Evolutionary conservation across 1,140 invertebrate genomes (phyloP).

Genomic region (Chionoecetes opilio): DNA sequence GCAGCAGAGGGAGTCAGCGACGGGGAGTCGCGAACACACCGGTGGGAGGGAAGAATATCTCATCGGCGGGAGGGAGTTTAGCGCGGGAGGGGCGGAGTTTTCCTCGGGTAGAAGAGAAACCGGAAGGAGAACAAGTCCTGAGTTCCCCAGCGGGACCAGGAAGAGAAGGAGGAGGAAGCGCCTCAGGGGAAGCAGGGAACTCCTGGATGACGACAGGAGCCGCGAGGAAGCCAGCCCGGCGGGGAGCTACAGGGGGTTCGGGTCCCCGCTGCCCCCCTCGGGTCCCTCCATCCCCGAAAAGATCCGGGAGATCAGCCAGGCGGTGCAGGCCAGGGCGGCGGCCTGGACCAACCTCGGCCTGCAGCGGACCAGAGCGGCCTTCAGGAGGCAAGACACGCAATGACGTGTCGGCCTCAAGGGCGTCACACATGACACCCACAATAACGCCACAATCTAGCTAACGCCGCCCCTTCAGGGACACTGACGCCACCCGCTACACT

Average conservation of each 20-base stretch:
- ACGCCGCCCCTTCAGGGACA: neutral
- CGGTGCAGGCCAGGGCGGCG: constrained; percentile 58
- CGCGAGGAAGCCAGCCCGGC: neutral
- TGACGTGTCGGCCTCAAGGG: neutral
- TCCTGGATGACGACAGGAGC: too few species aligned
- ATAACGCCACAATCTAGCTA: neutral
- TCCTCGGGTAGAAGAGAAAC: too few species aligned
- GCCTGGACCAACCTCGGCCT: constrained; percentile 61
- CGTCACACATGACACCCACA: neutral
- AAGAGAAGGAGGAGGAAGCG: constrained; percentile 31
- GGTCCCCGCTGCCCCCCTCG: neutral
- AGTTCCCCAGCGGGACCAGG: neutral
- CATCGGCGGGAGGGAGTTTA: too few species aligned
- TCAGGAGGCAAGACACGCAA: neutral
- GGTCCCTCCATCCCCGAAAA: constrained; percentile 55
- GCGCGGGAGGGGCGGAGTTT: too few species aligned
- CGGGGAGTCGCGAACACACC: too few species aligned
- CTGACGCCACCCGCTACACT: neutral
- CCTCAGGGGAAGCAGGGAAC: neutral
- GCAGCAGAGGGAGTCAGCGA: too few species aligned
- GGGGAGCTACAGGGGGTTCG: neutral
- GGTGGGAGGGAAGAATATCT: too few species aligned
- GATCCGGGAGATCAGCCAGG: constrained; percentile 56
- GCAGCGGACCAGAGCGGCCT: constrained; percentile 48
- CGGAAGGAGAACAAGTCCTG: too few species aligned